Evolutionary conservation across 2,797 vertebrate species (phyloP).

Genomic region (Sebastiscus albofasciatus): DNA sequence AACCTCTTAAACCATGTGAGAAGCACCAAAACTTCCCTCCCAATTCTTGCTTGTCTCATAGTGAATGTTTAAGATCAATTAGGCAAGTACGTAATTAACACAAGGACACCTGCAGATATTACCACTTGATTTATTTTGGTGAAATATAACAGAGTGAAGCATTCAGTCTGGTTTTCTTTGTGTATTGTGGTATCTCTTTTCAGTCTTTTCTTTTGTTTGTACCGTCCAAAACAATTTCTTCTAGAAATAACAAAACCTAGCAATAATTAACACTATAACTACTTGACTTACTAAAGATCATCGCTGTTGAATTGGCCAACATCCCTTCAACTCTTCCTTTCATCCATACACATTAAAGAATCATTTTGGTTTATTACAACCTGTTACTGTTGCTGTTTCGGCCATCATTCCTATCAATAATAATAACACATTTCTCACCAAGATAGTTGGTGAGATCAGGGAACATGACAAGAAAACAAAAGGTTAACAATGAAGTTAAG

Average conservation of each 20-base stretch:
- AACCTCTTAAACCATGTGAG: neutral
- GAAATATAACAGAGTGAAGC: neutral
- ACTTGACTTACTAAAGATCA: neutral
- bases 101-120: neutral
- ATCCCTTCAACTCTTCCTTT: neutral
- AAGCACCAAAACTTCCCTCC: neutral
- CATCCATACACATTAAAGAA: neutral
- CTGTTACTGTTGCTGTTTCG: neutral
- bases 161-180: neutral
- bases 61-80: neutral
- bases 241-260: neutral
- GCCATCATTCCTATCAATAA: neutral
- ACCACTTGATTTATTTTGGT: slow-evolving; percentile 27
- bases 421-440: neutral
- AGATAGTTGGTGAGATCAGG: neutral
- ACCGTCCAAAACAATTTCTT: neutral
- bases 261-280: neutral
- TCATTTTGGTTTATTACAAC: neutral
- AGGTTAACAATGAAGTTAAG: neutral
- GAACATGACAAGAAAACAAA: neutral
- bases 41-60: neutral
- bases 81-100: neutral
- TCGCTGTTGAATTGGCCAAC: neutral
- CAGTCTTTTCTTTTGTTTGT: neutral
- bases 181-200: neutral